Conservation (phyloP, 2,888 invertebrate genomes). For the Ypsolopha scabrella region DNA sequence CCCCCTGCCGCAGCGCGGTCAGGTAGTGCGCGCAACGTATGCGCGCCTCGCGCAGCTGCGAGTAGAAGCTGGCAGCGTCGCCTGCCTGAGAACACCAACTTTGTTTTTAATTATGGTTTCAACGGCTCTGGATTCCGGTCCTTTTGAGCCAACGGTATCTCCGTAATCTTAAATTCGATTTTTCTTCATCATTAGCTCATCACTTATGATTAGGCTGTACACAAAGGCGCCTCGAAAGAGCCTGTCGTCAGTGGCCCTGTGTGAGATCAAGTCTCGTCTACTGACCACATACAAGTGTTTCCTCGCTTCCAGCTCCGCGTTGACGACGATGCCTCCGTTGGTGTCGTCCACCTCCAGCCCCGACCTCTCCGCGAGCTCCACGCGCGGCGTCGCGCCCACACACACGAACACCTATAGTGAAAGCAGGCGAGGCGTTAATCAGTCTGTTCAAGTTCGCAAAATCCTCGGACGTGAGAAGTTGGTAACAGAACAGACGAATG, state of each 20-base stretch:
- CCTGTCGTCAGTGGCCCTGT: too few species aligned
- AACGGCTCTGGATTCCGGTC: too few species aligned
- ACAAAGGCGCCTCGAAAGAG: too few species aligned
- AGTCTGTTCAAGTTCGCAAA: too few species aligned
- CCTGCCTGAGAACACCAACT: slow-evolving; percentile 33
- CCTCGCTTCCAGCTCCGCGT: slow-evolving; percentile 49
- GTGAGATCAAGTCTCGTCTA: too few species aligned
- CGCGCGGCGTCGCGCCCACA: slow-evolving; percentile 34
- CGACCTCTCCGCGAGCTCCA: slow-evolving; percentile 40
- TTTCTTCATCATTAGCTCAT: too few species aligned
- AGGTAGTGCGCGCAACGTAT: slow-evolving; percentile 35
- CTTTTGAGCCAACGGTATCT: too few species aligned
- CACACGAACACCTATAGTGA: slow-evolving; percentile 26
- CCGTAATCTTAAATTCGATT: too few species aligned
- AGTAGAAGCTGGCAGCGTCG: slow-evolving; percentile 51
- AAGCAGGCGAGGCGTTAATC: too few species aligned
- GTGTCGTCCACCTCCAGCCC: slow-evolving; percentile 35
- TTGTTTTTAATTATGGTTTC: background rate
- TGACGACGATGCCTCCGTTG: slow-evolving; percentile 48
- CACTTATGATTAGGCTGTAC: too few species aligned
- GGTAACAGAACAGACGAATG: too few species aligned
- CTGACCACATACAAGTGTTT: slow-evolving; percentile 52
- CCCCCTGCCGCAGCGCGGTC: slow-evolving; percentile 44
- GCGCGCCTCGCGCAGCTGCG: slow-evolving; percentile 46
- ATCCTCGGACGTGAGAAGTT: too few species aligned